Base-by-base conservation (phyloP, 1,140 invertebrate genomes). In the Drosophila sechellia region DNA sequence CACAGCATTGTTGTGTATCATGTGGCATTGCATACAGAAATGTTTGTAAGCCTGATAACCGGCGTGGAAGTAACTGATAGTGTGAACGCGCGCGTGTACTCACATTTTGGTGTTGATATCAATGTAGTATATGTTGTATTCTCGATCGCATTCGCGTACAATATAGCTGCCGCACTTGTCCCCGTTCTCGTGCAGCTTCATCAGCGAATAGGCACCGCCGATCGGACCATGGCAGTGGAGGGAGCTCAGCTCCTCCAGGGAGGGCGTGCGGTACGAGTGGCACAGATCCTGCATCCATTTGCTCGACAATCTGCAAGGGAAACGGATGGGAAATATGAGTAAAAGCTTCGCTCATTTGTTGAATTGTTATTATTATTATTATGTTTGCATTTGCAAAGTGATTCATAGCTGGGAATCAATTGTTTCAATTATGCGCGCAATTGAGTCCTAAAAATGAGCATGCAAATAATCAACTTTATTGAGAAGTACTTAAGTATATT, bases 251-350 rank as follows among this genome's bases (percentile, higher is more conserved):
- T 94, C 94, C 77, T 94, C 93, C 37, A 98, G 92, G 15, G 95
- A 96, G 22, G 97, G 97, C 3, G 96, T 96, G 54, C 93, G 92
- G 42, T 97, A 93, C 72, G 97, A 95, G 89, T 95, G 95, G 89
- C 97, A 98, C 45, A 98, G 93, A 93, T 98, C 97, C 87, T 97
- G 97, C 27, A 95, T 98, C 97, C 97, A 98, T 93, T 97, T 98
- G 22, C 95, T 94, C 60, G 95, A 95, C 52, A 98, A 93, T 78
- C 97, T 95, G 68, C 12, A 86, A 79, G 43, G 35, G 25, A 6
- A 55, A 53, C 1, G 48, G 34, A 27, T 31, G 6, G n/a, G 2
- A 17, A 8, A 17, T 15, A 42, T 3, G 6, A 42, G n/a, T 42
- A 22, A 0, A 22, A 22, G 20, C 3, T 22, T 2, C 20, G 20